Conservation (phyloP, 2,113 vertebrate genomes). For the Ciconia stormi region DNA sequence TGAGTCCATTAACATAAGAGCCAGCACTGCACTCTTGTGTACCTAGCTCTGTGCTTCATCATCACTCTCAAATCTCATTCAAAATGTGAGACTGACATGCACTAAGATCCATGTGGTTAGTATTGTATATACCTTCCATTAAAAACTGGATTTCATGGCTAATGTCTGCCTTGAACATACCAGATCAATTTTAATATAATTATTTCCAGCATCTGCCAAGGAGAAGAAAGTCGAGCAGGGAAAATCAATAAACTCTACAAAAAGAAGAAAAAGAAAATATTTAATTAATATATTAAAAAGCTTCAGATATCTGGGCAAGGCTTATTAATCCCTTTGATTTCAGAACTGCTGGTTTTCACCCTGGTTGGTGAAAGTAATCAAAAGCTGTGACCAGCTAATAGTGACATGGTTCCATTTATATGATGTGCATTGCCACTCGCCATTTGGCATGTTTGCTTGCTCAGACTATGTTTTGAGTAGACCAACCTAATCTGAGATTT, state of each 20-base stretch:
- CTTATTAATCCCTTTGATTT: not conserved
- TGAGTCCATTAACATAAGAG: slow-evolving; percentile 36
- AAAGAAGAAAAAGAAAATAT: not conserved
- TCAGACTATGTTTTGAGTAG: not conserved
- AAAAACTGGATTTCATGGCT: slow-evolving; percentile 24
- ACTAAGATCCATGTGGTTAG: slow-evolving; percentile 12
- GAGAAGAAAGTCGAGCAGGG: not conserved
- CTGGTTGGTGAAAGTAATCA: not conserved
- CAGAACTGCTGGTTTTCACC: not conserved
- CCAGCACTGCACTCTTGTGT: not conserved
- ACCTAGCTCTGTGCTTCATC: not conserved
- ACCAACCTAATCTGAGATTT: not conserved
- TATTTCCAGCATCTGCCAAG: slow-evolving; percentile 11
- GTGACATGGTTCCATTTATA: not conserved
- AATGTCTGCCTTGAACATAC: slow-evolving; percentile 14
- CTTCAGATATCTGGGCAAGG: not conserved
- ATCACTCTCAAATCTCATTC: not conserved
- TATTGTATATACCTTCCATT: slow-evolving; percentile 27
- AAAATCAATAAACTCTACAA: slow-evolving; percentile 16
- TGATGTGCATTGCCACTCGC: not conserved
- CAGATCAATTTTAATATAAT: slow-evolving; percentile 47
- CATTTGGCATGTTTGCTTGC: not conserved
- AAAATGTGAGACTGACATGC: not conserved
- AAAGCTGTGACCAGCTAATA: not conserved
- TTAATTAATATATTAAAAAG: not conserved